phyloP scores from a whole-genome alignment of 35 echinoderm and acorn worm genomes.

The Strongylocentrotus purpuratus region DNA sequence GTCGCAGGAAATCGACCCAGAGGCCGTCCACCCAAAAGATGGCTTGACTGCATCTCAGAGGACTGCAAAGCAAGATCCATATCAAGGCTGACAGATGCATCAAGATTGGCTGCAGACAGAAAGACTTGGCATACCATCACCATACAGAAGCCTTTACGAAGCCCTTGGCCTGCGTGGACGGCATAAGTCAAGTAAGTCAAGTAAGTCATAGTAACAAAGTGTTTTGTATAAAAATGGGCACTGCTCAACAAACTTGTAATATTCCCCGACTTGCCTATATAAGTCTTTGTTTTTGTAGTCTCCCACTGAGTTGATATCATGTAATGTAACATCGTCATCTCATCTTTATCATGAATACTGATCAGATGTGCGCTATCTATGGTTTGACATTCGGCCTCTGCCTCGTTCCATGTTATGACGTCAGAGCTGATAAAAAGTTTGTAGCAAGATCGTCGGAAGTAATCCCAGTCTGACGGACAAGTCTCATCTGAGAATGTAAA shows the following conservation, averaged over 20 bases:
- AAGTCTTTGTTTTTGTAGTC: not conserved
- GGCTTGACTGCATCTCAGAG: too few relatives aligned
- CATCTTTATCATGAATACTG: conserved; percentile 26
- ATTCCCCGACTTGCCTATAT: conserved; percentile 6
- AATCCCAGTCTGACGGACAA: not conserved
- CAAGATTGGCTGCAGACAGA: too few relatives aligned
- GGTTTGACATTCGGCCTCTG: not conserved
- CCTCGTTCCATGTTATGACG: conserved; percentile 24
- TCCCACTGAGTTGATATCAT: conserved; percentile 39
- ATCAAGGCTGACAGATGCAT: too few relatives aligned
- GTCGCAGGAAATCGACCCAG: too few relatives aligned
- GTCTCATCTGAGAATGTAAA: not conserved
- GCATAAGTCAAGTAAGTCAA: too few relatives aligned
- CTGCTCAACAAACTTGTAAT: not conserved
- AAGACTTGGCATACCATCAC: too few relatives aligned
- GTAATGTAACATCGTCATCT: conserved; percentile 19
- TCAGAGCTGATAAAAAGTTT: not conserved
- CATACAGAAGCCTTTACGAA: too few relatives aligned
- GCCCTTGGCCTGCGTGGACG: too few relatives aligned
- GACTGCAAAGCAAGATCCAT: too few relatives aligned
- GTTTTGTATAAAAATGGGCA: too few relatives aligned
- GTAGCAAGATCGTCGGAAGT: conserved; percentile 9
- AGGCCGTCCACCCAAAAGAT: too few relatives aligned
- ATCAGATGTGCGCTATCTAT: not conserved
- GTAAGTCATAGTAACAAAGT: too few relatives aligned